A percentile compares a stretch with the other conserved stretches of the same genome.
Conservation (phyloP, 2,888 invertebrate genomes). For the Creontiades dilutus region DNA sequence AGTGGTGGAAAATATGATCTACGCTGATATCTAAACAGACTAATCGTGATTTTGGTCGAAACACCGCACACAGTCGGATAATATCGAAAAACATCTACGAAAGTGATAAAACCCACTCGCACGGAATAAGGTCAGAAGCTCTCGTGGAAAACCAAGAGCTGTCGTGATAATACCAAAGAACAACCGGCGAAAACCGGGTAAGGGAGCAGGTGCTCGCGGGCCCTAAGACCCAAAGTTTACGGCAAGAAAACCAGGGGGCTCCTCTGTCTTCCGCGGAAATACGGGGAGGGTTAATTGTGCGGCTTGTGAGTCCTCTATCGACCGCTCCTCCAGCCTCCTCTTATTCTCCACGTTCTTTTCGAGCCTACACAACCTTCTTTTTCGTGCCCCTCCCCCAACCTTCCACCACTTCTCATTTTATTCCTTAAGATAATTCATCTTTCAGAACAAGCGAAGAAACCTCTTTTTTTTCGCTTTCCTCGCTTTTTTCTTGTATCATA, state of each 20-base stretch:
- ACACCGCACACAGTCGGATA: no score
- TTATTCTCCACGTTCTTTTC: background rate
- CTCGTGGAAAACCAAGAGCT: background rate
- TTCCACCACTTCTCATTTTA: slow-evolving; percentile 32
- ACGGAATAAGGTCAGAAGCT: background rate
- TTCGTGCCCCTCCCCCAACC: no score
- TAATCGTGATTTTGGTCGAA: no score
- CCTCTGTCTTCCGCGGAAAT: background rate
- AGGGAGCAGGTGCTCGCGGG: background rate
- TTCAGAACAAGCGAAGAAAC: slow-evolving; percentile 24
- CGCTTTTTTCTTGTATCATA: background rate
- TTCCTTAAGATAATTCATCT: slow-evolving; percentile 48
- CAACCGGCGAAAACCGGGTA: background rate
- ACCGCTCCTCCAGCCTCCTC: slow-evolving; percentile 10
- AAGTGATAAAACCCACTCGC: no score
- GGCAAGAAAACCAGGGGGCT: background rate
- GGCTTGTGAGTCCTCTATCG: slow-evolving; percentile 57
- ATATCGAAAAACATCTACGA: no score
- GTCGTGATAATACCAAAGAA: background rate
- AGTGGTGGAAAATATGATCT: no score
- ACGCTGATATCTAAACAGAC: no score
- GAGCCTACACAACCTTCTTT: background rate
- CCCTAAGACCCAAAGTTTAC: slow-evolving; percentile 26
- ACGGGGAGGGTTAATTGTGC: slow-evolving; percentile 55
- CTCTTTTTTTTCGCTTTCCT: background rate